Base-by-base conservation (phyloP, 2,797 vertebrate species). In the Margarornis squamiger region DNA sequence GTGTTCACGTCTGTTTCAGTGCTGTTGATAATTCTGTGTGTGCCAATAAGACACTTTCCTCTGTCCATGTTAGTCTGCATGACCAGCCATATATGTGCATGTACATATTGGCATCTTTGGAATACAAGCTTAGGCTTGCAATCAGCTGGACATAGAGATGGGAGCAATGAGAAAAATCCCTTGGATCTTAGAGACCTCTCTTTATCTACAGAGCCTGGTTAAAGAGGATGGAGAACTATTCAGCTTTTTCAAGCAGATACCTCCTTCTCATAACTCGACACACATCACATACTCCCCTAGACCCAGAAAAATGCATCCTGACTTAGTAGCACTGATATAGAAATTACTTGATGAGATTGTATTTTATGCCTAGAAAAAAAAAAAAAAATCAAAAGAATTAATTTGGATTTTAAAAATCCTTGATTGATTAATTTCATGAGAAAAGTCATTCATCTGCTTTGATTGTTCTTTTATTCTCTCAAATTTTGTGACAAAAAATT, bases 51-150 rank as follows among this genome's bases (percentile, higher is more conserved):
- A 55, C 27, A 32, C 6, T 39, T 65, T 10, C 11, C 10, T 73
- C 38, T n/a, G 14, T 39, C 10, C 12, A 4, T 4, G 5, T 16
- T 29, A 21, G 55, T n/a, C 36, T 52, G 13, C 38, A 20, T 39
- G 45, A 45, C 15, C 55, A 70, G 32, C 13, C 1, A 0, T 21
- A 9, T 16, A 43, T 10, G 16, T 8, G 2, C 29, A 30, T 7
- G 23, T 8, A 63, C 20, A 9, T 10, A 38, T 6, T 55, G 12
- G 21, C n/a, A 55, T 36, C 9, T 73, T 66, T 20, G 39, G n/a
- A 57, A 52, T 6, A 55, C 10, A 14, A 16, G 4, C 5, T 34
- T 68, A 65, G 29, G 22, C 16, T 73, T 86, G 24, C 29, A n/a
- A 9, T 30, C 43, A 73, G 29, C 16, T 62, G 73, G 34, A 68